phyloP scores from a whole-genome alignment of 2,888 invertebrate species.

The Gortyna flavago region DNA sequence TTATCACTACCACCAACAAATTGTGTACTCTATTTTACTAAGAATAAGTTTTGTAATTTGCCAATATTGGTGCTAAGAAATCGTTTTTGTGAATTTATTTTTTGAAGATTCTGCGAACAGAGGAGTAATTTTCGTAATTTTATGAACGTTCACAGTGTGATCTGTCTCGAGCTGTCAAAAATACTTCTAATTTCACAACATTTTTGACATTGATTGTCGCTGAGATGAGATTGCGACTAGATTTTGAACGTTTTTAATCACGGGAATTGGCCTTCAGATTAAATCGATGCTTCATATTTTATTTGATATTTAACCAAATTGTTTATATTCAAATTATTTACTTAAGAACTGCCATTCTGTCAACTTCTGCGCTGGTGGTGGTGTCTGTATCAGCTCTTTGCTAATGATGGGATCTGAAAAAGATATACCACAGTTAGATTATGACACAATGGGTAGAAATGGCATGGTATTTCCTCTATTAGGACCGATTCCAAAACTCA shows the following conservation, averaged over 20 bases:
- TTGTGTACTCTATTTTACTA: not conserved
- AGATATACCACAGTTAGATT: not conserved
- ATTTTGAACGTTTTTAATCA: too few species aligned
- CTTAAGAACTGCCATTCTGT: constrained; percentile 79
- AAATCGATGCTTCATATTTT: not conserved
- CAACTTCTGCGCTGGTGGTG: constrained; percentile 46
- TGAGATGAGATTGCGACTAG: too few species aligned
- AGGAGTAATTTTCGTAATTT: not conserved
- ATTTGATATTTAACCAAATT: not conserved
- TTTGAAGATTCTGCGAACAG: not conserved
- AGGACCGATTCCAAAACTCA: not conserved
- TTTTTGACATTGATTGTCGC: too few species aligned
- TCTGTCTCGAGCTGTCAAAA: too few species aligned
- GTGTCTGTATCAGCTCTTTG: constrained; percentile 68
- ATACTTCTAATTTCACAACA: too few species aligned
- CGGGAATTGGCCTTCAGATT: not conserved
- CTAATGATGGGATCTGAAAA: constrained; percentile 70
- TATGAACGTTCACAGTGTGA: too few species aligned
- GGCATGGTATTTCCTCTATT: not conserved
- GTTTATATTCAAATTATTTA: constrained; percentile 47
- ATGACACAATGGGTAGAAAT: not conserved
- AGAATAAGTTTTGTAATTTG: not conserved
- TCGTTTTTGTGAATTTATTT: not conserved
- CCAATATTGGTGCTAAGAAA: not conserved
- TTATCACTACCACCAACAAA: constrained; percentile 10